Base-by-base conservation (phyloP, 2,888 invertebrate genomes). In the Abrostola triplasia region DNA sequence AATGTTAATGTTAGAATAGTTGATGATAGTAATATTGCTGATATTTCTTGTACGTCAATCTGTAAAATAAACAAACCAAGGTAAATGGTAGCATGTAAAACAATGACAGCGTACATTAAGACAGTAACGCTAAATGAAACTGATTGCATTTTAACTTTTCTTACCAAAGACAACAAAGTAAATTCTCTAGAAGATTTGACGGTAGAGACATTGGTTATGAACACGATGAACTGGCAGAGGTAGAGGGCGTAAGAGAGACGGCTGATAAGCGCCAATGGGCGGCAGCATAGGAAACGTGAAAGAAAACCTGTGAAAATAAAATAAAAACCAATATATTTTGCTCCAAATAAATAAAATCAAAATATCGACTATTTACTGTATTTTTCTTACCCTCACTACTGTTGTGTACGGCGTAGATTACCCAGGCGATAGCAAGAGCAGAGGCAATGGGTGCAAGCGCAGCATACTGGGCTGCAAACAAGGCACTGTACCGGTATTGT, bases 231-330 rank as follows among this genome's bases (percentile, higher is more conserved):
- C 84, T 96, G 96, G 40, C 95, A 94, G 40, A 97, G 91, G 74
- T 96, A 97, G 62, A 97, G 90, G 0, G 96, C 95, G 76, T 96
- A 96, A 1, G 96, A 96, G 37, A 97, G 92, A 47, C 96, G 95
- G 75, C 96, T 97, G 69, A 97, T 92, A 63, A 97, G 83, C 7
- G 96, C 87, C 71, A 97, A 83, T 11, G 95, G 95, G 13, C 95
- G 92, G 53, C 95, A 95, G 73, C 95, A 93, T 0, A 96, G 89
- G 6, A 96, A 73, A 51, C 86, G 87, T 38, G 95, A 94, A 35
- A 96, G 75, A 56, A 90, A 84, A 61, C 95, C 96, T 96, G 84
- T 11, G 38, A 67, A 44, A 67, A 58, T 0, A 59, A 55, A 24
- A 38, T 5, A 0, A 51, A 1, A 0, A 24, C 0, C 7, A 42